These are phyloP conservation scores for Gallinago paraguaiae DNA, from an alignment of 2,113 vertebrate genomes.

Conservation along the genomic window DNA sequence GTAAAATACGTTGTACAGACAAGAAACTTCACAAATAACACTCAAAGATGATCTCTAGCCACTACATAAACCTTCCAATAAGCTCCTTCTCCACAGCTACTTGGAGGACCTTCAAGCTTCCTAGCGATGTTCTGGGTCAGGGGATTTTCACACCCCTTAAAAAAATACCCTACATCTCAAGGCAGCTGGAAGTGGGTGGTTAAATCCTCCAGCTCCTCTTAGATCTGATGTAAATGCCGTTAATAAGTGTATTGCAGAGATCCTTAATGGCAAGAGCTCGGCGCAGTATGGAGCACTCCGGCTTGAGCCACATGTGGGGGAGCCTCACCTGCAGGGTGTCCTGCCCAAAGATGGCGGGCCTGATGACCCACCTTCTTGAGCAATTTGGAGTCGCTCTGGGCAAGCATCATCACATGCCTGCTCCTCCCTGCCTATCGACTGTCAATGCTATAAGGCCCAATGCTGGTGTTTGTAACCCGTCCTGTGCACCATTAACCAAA, in stretches of 20 bases:
- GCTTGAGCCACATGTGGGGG: neutral
- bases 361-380: neutral
- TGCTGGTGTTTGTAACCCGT: neutral
- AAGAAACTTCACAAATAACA: neutral
- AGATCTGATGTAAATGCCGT: neutral
- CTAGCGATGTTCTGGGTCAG: neutral
- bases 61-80: neutral
- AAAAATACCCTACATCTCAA: neutral
- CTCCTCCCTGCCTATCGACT: neutral
- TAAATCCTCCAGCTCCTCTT: neutral
- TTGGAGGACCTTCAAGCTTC: neutral
- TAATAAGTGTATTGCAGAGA: neutral
- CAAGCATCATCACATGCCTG: neutral
- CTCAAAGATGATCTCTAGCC: neutral
- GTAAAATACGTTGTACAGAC: neutral
- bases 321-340: neutral
- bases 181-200: neutral
- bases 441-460: accelerated
- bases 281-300: accelerated
- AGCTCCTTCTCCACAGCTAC: neutral
- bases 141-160: neutral
- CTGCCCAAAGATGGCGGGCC: neutral
- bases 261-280: neutral
- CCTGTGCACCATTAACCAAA: neutral
- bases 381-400: neutral